Percentiles rank a stretch among this genome's conserved stretches.
phyloP scores from a whole-genome alignment of 2,113 vertebrate species.

The Lamprologus ornatipinnis region DNA sequence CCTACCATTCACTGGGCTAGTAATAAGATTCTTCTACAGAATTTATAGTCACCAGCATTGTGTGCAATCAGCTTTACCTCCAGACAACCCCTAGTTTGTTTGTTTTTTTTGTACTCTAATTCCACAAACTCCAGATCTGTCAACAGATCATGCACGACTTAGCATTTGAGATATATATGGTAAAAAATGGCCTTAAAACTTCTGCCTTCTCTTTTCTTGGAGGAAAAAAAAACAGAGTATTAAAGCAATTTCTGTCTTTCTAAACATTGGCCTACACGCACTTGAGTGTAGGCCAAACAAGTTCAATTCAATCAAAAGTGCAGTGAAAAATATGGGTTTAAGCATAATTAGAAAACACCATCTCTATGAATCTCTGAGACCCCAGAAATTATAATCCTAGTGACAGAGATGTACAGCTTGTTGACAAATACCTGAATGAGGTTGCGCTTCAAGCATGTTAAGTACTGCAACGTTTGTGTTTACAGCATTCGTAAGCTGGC shows the following conservation, averaged over 20 bases:
- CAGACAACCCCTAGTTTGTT: background rate
- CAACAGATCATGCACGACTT: background rate
- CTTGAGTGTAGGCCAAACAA: background rate
- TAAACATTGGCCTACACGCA: background rate
- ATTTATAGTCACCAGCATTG: background rate
- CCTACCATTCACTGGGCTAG: background rate
- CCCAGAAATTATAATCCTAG: slow-evolving; percentile 8
- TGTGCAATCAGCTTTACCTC: background rate
- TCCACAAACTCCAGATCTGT: background rate
- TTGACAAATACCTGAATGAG: slow-evolving; percentile 32
- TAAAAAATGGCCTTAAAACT: background rate
- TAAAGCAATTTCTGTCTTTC: background rate
- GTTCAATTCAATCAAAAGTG: slow-evolving; percentile 23
- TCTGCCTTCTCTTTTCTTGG: background rate
- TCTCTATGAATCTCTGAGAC: slow-evolving; percentile 30
- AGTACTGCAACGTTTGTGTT: background rate
- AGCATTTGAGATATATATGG: background rate
- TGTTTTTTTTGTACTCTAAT: background rate
- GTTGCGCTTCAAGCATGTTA: background rate
- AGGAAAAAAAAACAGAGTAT: background rate
- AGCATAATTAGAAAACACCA: slow-evolving; percentile 31
- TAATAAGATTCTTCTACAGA: background rate
- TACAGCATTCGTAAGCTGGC: background rate
- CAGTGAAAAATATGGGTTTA: slow-evolving; percentile 5
- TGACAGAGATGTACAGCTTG: slow-evolving; percentile 33